Percentiles rank a stretch among this genome's conserved stretches.
phyloP scores from a whole-genome alignment of 2,888 invertebrate genomes.

The Spisula subtruncata region DNA sequence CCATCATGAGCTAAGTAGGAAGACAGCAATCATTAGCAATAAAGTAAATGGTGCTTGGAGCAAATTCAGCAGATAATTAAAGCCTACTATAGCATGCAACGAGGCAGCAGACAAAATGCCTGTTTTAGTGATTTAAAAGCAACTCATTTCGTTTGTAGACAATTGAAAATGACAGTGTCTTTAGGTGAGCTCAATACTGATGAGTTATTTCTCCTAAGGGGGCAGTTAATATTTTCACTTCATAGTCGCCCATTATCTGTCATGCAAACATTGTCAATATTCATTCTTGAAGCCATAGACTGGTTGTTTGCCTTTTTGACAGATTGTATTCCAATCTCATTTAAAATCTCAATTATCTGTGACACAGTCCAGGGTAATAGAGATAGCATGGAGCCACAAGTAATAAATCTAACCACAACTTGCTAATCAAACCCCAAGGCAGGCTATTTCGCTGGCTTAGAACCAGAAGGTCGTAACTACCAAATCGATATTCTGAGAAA shows the following conservation, averaged over 20 bases:
- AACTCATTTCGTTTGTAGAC: not conserved
- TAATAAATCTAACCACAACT: not conserved
- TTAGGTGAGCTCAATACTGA: not conserved
- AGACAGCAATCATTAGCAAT: no score
- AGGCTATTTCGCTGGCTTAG: no score
- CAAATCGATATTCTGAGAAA: no score
- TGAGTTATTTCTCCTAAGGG: not conserved
- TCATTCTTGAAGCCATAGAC: not conserved
- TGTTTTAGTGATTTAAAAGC: not conserved
- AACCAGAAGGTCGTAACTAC: no score
- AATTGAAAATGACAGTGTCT: slow-evolving; percentile 9
- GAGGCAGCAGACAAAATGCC: not conserved
- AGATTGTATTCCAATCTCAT: not conserved
- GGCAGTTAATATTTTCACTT: not conserved
- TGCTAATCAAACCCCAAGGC: not conserved
- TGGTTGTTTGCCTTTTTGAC: not conserved
- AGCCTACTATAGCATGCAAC: not conserved
- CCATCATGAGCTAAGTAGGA: not conserved
- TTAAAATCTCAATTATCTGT: slow-evolving; percentile 17
- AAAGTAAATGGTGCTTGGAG: no score
- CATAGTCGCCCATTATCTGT: slow-evolving; percentile 2
- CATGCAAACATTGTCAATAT: slow-evolving; percentile 18
- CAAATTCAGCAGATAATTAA: no score
- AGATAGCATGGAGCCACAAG: not conserved
- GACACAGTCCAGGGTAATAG: slow-evolving; percentile 5